A percentile compares a stretch with the other conserved stretches of the same genome.
Conservation (phyloP, 2,797 vertebrate species). For the Anguilla anguilla region DNA sequence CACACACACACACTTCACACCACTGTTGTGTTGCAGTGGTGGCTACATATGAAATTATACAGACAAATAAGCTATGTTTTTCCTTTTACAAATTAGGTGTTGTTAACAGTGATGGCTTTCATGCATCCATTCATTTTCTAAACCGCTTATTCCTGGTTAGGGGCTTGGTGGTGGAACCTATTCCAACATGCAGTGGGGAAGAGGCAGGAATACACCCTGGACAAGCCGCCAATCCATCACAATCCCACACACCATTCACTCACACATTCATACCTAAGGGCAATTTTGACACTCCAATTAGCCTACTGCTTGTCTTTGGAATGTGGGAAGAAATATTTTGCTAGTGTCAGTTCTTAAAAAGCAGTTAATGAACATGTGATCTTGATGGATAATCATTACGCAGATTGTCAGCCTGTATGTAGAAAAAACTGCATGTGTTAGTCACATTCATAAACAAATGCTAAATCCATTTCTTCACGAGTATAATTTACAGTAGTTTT, state of each 20-base stretch:
- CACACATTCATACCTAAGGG: too few species aligned
- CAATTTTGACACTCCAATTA: too few species aligned
- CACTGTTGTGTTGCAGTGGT: too few species aligned
- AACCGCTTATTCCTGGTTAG: too few species aligned
- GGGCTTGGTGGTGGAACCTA: too few species aligned
- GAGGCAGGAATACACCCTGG: too few species aligned
- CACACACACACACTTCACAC: too few species aligned
- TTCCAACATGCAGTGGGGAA: background rate
- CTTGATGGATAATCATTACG: background rate
- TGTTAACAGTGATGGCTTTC: background rate
- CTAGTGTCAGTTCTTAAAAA: background rate
- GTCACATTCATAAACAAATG: background rate
- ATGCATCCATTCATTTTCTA: background rate
- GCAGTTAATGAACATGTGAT: background rate
- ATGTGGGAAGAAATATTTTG: background rate
- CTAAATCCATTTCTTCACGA: background rate
- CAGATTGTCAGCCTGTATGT: background rate
- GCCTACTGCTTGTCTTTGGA: too few species aligned
- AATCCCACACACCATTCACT: too few species aligned
- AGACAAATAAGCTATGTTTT: background rate
- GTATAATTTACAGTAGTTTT: background rate
- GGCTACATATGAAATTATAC: background rate
- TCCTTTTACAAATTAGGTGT: background rate
- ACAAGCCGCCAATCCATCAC: too few species aligned
- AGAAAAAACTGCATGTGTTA: conserved; percentile 2